phyloP scores from a whole-genome alignment of 1,140 invertebrate genomes.

The Melipona quadrifasciata region DNA sequence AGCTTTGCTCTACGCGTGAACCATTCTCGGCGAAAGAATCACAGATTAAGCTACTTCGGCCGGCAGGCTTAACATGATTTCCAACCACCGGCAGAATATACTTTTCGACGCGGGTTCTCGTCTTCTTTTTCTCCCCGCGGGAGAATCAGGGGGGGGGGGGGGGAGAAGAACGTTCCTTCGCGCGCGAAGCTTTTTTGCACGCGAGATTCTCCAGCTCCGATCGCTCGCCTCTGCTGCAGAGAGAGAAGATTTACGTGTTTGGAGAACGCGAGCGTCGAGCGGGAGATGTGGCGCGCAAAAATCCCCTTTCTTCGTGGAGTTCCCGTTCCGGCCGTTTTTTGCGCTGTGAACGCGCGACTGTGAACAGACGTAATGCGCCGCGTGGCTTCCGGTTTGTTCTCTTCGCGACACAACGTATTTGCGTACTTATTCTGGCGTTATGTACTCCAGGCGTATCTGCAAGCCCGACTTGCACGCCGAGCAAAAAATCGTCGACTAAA shows the following conservation, averaged over 20 bases:
- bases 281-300: neutral
- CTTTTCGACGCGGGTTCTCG: neutral
- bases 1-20: neutral
- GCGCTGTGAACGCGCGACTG: neutral
- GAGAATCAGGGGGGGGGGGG: too few relatives aligned
- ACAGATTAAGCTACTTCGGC: constrained; percentile 22
- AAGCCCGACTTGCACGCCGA: neutral
- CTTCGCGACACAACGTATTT: constrained; percentile 16
- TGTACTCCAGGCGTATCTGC: neutral
- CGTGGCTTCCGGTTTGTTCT: constrained; percentile 6
- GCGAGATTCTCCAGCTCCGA: neutral
- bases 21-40: neutral
- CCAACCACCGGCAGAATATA: neutral
- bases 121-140: neutral
- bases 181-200: neutral
- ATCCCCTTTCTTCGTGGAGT: neutral
- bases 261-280: neutral
- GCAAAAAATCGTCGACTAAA: constrained; percentile 14
- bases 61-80: constrained; percentile 1
- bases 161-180: neutral
- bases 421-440: neutral
- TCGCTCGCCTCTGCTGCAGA: neutral
- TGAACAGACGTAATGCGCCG: neutral
- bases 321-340: neutral
- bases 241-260: constrained; percentile 21